A percentile compares a stretch with the other conserved stretches of the same genome.
phyloP scores from a whole-genome alignment of 2,888 invertebrate genomes.

The Meiosimyza platycephala region DNA sequence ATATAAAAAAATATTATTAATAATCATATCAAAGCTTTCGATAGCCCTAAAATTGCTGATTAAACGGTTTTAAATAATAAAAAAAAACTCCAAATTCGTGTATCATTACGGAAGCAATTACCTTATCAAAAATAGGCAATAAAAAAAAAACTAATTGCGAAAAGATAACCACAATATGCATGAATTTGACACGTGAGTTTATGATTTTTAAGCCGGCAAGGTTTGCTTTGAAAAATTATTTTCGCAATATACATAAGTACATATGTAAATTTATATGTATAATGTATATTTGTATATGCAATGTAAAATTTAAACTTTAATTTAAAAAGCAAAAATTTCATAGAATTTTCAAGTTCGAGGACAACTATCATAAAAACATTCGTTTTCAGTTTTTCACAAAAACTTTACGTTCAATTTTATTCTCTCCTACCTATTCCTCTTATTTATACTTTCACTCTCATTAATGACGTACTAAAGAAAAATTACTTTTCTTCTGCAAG shows the following conservation, averaged over 20 bases:
- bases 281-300: too few species aligned
- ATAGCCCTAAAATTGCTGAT: too few species aligned
- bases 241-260: neutral
- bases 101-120: too few species aligned
- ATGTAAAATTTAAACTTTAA: neutral
- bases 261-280: neutral
- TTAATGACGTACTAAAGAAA: slow-evolving; percentile 16
- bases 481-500: neutral
- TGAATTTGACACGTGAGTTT: too few species aligned
- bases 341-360: slow-evolving; percentile 38
- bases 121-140: too few species aligned
- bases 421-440: neutral
- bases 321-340: neutral
- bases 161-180: too few species aligned
- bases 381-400: neutral
- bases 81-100: too few species aligned
- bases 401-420: neutral
- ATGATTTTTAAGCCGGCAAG: neutral
- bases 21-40: too few species aligned
- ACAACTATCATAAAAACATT: slow-evolving; percentile 24
- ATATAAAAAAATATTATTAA: too few species aligned
- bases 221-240: neutral
- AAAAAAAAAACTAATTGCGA: too few species aligned
- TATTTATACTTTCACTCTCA: slow-evolving; percentile 24
- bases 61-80: too few species aligned